A percentile compares a stretch with the other conserved stretches of the same genome.
These are phyloP conservation scores for Bimastos eiseni DNA, from an alignment of 2,888 invertebrate species.

Conservation along the genomic window DNA sequence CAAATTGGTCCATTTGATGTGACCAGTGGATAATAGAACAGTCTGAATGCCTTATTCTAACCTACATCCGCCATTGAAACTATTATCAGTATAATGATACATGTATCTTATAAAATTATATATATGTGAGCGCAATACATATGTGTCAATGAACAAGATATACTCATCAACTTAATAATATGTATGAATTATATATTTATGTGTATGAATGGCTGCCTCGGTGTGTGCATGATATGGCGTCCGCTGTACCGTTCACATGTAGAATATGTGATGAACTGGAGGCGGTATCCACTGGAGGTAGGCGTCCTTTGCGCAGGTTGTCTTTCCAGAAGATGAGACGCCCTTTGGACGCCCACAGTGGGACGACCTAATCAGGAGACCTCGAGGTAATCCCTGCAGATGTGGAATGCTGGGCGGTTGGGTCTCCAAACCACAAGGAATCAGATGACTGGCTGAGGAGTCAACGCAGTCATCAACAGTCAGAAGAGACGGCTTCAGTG, in stretches of 20 bases:
- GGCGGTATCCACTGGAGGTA: background rate
- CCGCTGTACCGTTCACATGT: no score
- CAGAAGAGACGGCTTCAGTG: background rate
- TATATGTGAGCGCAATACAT: no score
- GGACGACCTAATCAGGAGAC: background rate
- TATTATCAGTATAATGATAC: background rate
- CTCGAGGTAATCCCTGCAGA: slow-evolving; percentile 1
- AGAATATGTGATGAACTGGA: no score
- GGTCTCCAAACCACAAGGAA: background rate
- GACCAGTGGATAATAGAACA: background rate
- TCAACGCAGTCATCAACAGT: background rate
- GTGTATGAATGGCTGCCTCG: no score
- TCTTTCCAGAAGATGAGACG: background rate
- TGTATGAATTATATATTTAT: no score
- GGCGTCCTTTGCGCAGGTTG: background rate
- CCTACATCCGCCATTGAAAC: background rate
- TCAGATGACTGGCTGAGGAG: background rate
- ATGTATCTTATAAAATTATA: no score
- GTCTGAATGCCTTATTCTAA: background rate
- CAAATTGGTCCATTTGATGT: background rate
- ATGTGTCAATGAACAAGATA: no score
- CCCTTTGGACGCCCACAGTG: background rate
- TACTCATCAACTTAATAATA: no score
- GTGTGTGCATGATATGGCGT: no score
- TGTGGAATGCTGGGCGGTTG: slow-evolving; percentile 1